Base-by-base conservation (phyloP, 2,888 invertebrate species). In the Macroteleia sp. region DNA sequence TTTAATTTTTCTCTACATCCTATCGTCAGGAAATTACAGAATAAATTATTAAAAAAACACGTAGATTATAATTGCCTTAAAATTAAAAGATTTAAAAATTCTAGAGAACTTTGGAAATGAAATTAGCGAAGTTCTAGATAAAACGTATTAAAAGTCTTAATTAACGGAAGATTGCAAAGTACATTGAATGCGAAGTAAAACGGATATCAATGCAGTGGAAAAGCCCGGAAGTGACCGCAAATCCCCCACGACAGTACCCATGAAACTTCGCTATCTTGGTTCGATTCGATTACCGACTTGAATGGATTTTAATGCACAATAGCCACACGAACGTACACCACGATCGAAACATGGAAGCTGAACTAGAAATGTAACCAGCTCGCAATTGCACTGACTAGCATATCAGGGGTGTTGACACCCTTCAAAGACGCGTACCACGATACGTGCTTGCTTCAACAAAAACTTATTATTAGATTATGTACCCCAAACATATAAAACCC, bases 261-360 rank as follows among this genome's bases (percentile, higher is more conserved):
- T 86, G 85, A 83, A 85, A 85, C 80, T 85, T 84, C 57, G 82
- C 84, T 86, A 86, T 87, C 86, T 85, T 83, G 81, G 71, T 81
- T 80, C 82, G 84, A 90, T 90, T 90, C 88, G 88, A 90, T 90
- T 91, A 91, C 89, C 86, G 81, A 82, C 76, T 81, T 91, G 90
- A 91, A 91, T 91, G 83, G 91, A 91, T 90, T 90, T 91, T 91
- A 91, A 91, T 91, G 88, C 87, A 91, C 91, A 91, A 91, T 91
- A 84, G 88, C 75, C 73, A 54, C 80, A 57, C 42, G 42, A 41
- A 56, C 57, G 79, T 66, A 79, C 74, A 67, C 56, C 61, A 71
- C 50, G 57, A 46, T 42, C 34, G 22, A 50, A 57, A 54, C 41
- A 52, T 61, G 56, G 64, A 69, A 50, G 62, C 66, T 57, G 52